These are phyloP conservation scores for Eupithecia subfuscata DNA, from an alignment of 2,888 invertebrate genomes.

Conservation along the genomic window DNA sequence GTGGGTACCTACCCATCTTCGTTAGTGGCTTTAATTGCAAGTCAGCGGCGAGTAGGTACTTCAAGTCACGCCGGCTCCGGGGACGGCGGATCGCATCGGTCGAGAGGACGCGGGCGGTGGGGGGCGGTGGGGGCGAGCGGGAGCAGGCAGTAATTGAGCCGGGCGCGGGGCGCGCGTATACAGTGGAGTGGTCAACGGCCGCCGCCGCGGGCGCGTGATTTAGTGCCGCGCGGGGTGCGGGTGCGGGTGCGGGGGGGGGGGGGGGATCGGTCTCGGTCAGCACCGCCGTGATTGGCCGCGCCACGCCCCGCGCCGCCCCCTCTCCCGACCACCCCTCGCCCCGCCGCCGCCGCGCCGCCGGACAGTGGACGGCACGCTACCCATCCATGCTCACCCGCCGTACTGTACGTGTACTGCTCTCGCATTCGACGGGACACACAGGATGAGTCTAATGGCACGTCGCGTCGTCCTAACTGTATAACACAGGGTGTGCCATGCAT, in stretches of 20 bases:
- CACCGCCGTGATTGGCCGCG: slow-evolving; percentile 56
- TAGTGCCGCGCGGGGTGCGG: slow-evolving; percentile 28
- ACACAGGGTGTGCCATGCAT: too few relatives aligned
- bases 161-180: not conserved
- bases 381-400: too few relatives aligned
- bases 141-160: too few relatives aligned
- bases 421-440: not conserved
- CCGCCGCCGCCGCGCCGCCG: slow-evolving; percentile 33
- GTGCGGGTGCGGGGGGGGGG: slow-evolving; percentile 38
- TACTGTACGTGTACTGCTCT: too few relatives aligned
- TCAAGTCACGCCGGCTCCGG: not conserved
- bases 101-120: not conserved
- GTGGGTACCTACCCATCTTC: not conserved
- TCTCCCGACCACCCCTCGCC: slow-evolving; percentile 38
- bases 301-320: slow-evolving; percentile 44
- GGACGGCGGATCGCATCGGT: too few relatives aligned
- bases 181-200: not conserved
- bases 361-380: not conserved
- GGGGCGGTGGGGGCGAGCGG: not conserved
- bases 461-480: too few relatives aligned
- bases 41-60: not conserved
- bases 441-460: too few relatives aligned
- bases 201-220: not conserved
- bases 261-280: slow-evolving; percentile 49
- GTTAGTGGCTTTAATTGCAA: not conserved